phyloP scores from a whole-genome alignment of 2,797 vertebrate genomes.

The Hapalemur alaotrensis region DNA sequence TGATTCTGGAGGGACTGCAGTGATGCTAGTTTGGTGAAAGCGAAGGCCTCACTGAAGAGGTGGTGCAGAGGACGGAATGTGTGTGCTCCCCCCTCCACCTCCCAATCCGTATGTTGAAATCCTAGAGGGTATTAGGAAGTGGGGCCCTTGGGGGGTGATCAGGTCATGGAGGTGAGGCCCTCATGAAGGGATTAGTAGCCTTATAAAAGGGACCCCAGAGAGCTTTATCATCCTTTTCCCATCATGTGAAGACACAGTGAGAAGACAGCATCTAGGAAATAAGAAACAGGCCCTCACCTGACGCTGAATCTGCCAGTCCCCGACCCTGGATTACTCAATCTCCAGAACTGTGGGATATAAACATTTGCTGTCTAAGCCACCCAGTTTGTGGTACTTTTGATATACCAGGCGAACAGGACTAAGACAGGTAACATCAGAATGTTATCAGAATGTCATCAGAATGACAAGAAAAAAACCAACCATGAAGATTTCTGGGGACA shows the following conservation, averaged over 20 bases:
- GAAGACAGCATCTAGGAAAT: background rate
- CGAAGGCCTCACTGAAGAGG: background rate
- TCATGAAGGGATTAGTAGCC: background rate
- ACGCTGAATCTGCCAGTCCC: background rate
- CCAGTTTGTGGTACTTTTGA: background rate
- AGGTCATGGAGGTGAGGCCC: background rate
- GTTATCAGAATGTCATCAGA: too few relatives aligned
- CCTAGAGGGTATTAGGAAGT: background rate
- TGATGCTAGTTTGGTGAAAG: background rate
- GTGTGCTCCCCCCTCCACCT: too few relatives aligned
- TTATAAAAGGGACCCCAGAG: background rate
- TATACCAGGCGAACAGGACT: background rate
- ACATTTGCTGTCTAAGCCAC: background rate
- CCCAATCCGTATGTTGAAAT: background rate
- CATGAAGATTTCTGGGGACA: background rate
- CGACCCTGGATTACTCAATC: background rate
- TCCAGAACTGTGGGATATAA: background rate
- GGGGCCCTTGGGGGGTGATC: background rate
- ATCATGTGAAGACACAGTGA: background rate
- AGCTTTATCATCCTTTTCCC: too few relatives aligned
- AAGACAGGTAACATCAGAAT: background rate
- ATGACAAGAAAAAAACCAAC: background rate
- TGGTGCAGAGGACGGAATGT: background rate
- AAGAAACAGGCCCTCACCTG: background rate
- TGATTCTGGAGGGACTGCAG: background rate